Conservation (phyloP, 2,888 invertebrate genomes). For the Drosophila limbata region DNA sequence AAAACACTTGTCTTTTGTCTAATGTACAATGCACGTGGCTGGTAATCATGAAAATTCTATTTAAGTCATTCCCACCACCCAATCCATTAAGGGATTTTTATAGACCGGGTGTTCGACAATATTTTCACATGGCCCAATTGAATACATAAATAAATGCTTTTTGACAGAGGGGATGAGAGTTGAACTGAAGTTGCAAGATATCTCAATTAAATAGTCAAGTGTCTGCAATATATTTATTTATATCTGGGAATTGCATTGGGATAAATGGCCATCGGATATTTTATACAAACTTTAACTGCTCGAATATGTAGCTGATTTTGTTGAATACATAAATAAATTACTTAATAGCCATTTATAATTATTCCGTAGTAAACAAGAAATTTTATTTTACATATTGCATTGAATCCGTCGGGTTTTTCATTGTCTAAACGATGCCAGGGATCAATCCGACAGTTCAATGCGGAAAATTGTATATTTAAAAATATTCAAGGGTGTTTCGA, state of each 20-base stretch:
- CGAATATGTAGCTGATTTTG: background rate
- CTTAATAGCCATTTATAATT: background rate
- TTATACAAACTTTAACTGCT: background rate
- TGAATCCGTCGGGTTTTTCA: background rate
- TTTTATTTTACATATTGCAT: background rate
- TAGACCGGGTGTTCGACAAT: slow-evolving; percentile 43
- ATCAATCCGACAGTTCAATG: background rate
- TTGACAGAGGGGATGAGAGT: slow-evolving; percentile 9
- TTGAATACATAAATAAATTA: background rate
- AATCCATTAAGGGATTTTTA: slow-evolving; percentile 25
- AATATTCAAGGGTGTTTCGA: background rate
- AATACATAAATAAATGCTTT: slow-evolving; percentile 23
- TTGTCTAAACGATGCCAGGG: background rate
- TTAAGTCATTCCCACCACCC: slow-evolving; percentile 25
- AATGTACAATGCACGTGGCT: slow-evolving; percentile 26
- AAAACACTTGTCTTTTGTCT: slow-evolving; percentile 5
- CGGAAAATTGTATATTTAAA: background rate
- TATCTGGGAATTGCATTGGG: background rate
- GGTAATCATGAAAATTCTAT: slow-evolving; percentile 21
- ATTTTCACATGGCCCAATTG: slow-evolving; percentile 62
- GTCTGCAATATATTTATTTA: slow-evolving; percentile 44
- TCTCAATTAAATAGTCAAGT: slow-evolving; percentile 72
- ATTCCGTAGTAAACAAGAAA: background rate
- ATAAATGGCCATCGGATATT: background rate
- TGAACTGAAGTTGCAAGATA: slow-evolving; percentile 39